phyloP scores from a whole-genome alignment of 2,797 vertebrate species.

The Hozukius guyotensis region DNA sequence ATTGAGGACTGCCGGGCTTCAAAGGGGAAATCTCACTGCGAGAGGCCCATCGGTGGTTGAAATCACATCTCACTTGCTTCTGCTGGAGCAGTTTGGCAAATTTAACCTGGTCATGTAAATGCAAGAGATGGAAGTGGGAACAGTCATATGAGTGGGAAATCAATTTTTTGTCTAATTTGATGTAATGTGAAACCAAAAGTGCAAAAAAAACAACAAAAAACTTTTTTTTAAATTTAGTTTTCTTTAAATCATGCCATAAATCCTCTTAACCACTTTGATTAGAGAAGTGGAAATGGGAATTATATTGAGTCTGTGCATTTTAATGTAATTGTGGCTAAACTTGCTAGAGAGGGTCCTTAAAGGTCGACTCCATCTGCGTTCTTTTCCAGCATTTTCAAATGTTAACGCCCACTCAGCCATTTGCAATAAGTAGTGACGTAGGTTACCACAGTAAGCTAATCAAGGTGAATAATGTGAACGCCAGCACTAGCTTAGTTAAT shows the following conservation, averaged over 20 bases:
- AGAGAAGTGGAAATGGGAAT: not conserved
- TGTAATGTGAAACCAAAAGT: too few species aligned
- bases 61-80: not conserved
- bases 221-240: too few species aligned
- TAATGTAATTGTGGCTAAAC: not conserved
- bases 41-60: not conserved
- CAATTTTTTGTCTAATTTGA: too few species aligned
- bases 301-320: not conserved
- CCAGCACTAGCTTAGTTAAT: too few species aligned
- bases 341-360: not conserved
- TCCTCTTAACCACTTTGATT: not conserved
- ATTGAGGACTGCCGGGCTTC: slow-evolving; percentile 17
- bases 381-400: too few species aligned
- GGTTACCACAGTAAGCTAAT: too few species aligned
- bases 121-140: not conserved
- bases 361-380: too few species aligned
- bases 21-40: slow-evolving; percentile 1
- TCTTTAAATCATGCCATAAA: too few species aligned
- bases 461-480: fast-evolving
- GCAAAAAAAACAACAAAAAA: too few species aligned
- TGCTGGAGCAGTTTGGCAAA: not conserved
- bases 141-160: not conserved
- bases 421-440: too few species aligned
- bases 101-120: not conserved
- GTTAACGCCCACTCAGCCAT: too few species aligned